Percentiles rank a stretch among this genome's conserved stretches.
Evolutionary conservation across 2,888 invertebrate species (phyloP).

Genomic region (Protophormia terraenovae): DNA sequence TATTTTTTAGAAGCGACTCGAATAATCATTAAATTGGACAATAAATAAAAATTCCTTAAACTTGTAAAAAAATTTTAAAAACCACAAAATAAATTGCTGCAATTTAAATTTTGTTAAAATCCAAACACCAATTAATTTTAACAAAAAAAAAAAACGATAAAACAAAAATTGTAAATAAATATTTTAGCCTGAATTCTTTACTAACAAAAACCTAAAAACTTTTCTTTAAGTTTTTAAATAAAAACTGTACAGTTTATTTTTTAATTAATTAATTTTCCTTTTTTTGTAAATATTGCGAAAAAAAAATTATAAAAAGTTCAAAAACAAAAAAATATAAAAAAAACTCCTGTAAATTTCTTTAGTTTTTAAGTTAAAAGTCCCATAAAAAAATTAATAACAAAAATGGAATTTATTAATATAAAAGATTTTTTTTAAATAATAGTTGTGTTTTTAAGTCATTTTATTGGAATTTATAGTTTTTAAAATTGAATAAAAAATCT

Average conservation of each 20-base stretch:
- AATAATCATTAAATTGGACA: slow-evolving; percentile 74
- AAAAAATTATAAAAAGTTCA: neutral
- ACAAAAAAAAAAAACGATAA: slow-evolving; percentile 7
- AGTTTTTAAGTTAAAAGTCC: slow-evolving; percentile 6
- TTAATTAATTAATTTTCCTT: neutral
- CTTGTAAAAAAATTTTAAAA: slow-evolving; percentile 7
- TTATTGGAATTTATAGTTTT: slow-evolving; percentile 64
- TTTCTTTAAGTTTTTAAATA: slow-evolving; percentile 21
- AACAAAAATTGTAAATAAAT: slow-evolving; percentile 46
- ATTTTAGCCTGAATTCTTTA: slow-evolving; percentile 14
- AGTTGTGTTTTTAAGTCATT: slow-evolving; percentile 52
- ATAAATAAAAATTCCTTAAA: slow-evolving; percentile 76
- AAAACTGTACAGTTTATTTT: slow-evolving; percentile 39
- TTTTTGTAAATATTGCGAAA: slow-evolving; percentile 44
- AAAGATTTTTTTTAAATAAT: slow-evolving; percentile 57
- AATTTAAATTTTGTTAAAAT: slow-evolving; percentile 13
- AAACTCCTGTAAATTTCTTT: slow-evolving; percentile 37
- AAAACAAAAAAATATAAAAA: neutral
- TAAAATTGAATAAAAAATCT: slow-evolving; percentile 10
- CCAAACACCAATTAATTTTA: too few relatives aligned
- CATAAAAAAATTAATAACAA: neutral
- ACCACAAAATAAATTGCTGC: slow-evolving; percentile 5
- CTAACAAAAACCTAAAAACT: slow-evolving; percentile 27
- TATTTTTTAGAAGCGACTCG: slow-evolving; percentile 72
- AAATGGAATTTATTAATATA: slow-evolving; percentile 39